Evolutionary conservation across 1,140 invertebrate genomes (phyloP).

Genomic region (Penaeus indicus): DNA sequence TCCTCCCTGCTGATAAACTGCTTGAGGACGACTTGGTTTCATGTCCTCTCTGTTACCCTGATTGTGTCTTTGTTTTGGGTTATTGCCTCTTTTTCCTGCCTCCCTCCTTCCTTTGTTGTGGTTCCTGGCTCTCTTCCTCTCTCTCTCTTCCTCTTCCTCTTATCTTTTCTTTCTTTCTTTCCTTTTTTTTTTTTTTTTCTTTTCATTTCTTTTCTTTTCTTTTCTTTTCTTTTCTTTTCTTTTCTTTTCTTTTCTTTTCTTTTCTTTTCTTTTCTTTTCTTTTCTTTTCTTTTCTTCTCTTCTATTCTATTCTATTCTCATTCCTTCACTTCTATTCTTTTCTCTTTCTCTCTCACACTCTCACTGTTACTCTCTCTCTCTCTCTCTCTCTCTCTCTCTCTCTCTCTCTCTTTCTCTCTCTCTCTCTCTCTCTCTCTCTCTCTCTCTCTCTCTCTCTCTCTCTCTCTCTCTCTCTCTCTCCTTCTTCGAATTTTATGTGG

Average conservation of each 20-base stretch:
- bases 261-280: no score
- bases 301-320: no score
- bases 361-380: no score
- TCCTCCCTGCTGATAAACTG: conserved; percentile 3
- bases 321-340: no score
- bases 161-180: not conserved
- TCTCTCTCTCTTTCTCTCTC: no score
- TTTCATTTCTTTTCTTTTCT: not conserved
- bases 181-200: conserved; percentile 12
- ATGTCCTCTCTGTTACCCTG: not conserved
- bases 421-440: no score
- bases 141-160: not conserved
- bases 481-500: no score
- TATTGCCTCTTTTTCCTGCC: not conserved
- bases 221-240: not conserved
- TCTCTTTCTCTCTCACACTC: no score
- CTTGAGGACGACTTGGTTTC: not conserved
- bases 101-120: not conserved
- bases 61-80: not conserved
- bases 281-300: no score
- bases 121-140: not conserved
- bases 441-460: no score
- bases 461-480: no score
- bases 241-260: not conserved
- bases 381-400: no score